Base-by-base conservation (phyloP, 1,140 invertebrate genomes). In the Panulirus ornatus region DNA sequence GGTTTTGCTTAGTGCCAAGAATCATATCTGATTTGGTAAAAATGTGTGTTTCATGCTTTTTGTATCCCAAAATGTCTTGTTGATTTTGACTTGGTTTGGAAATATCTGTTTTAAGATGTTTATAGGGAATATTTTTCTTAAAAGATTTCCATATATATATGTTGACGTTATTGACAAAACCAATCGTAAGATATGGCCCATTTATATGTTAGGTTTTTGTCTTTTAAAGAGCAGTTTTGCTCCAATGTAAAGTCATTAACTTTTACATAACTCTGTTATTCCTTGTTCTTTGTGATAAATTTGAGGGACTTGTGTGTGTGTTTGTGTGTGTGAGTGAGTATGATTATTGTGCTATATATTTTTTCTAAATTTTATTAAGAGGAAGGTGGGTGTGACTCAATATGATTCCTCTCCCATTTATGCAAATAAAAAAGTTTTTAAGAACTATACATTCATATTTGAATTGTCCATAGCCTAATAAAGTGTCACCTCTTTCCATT, bases 1-100 rank as follows among this genome's bases (percentile, higher is more conserved):
- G n/a, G 58, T 66, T 66, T 66, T 66, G 58, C 58, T 66, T 66
- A 66, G 58, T 66, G 58, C 58, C 58, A 66, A 66, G 58, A 66
- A 66, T 66, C 5, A 66, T 66, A 2, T 27, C 58, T 66, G 58
- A 66, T 66, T 66, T 2, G 30, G 58, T 66, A 27, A 66, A n/a
- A 66, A 30, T 66, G 58, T 66, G 58, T 66, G 58, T 66, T 5
- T 47, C n/a, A 47, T 47, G 44, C 22, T 27, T 66, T 6, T 11
- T 27, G 3, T 66, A 0, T 66, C 27, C 22, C n/a, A 30, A 16
- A 27, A 66, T 30, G n/a, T 30, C 8, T 66, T 0, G 5, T 66
- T 66, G 1, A 9, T 30, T 22, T 66, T 5, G 8, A 66, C 11
- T 30, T 66, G 1, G 44, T 47, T 47, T 30, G 1, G 22, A 66